phyloP scores from a whole-genome alignment of 2,888 invertebrate species.

The Anticlea derivata region DNA sequence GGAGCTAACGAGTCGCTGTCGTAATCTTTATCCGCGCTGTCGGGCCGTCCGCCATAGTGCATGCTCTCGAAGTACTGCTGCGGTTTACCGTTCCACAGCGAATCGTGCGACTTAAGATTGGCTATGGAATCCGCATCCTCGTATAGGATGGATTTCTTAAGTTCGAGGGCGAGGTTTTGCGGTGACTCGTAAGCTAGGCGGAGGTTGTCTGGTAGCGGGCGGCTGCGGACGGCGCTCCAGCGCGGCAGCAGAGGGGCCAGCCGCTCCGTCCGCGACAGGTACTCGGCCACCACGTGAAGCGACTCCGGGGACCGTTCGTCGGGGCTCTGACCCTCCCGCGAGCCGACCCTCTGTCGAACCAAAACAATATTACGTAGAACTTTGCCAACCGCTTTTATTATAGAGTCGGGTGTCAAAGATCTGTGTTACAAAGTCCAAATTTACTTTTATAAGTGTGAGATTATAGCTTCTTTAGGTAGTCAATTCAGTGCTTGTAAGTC shows the following conservation, averaged over 20 bases:
- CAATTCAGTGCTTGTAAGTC: no score
- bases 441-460: conserved; percentile 3
- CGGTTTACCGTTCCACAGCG: conserved; percentile 81
- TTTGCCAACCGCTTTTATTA: conserved; percentile 1
- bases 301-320: conserved; percentile 15
- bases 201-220: conserved; percentile 55
- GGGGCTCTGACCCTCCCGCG: conserved; percentile 12
- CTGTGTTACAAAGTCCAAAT: neutral
- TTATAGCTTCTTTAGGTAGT: no score
- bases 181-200: conserved; percentile 60
- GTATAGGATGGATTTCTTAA: conserved; percentile 59
- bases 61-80: conserved; percentile 88
- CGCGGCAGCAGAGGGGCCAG: conserved; percentile 59
- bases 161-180: conserved; percentile 62
- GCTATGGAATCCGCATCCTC: conserved; percentile 66
- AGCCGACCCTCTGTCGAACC: conserved; percentile 37
- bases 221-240: conserved; percentile 52
- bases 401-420: conserved; percentile 12
- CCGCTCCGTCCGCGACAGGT: conserved; percentile 64
- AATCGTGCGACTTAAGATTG: conserved; percentile 64
- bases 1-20: conserved; percentile 67
- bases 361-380: conserved; percentile 24
- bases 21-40: conserved; percentile 46
- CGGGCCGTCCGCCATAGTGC: conserved; percentile 67
- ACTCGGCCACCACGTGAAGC: conserved; percentile 56